Evolutionary conservation across 1,140 invertebrate species (phyloP), one percentile per base, ranked within the genome.

Genomic region (Zaprionus kolodkinae): DNA sequence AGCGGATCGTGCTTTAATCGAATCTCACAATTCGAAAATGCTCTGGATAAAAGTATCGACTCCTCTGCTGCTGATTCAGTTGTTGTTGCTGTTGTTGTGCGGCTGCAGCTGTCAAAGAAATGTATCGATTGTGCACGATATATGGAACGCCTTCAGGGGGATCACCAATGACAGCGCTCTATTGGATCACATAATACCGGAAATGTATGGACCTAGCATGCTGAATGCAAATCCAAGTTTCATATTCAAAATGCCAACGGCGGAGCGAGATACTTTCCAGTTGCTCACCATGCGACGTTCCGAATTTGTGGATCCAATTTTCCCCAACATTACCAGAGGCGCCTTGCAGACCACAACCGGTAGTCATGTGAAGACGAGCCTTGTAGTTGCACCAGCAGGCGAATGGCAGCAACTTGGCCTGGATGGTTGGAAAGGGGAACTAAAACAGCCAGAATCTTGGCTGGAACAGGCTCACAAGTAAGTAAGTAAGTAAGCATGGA

Each of bases 181-280:
- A 27, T 43, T 92, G 30, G 67, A 84, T 36, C 76, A 83, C 38
- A 72, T 91, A 27, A 90, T 92, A 78, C 78, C 76, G 65, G 72
- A 91, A 87, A 91, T 91, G 84, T 92, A 92, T 64, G 81, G 79
- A 17, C 25, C 76, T 9, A 82, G 60, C 36, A 78, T 88, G 76
- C 30, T 30, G 11, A 72, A 71, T n/a, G 56, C 73, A 25, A 90
- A 92, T 91, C 80, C 74, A 33, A 74, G 38, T 10, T 90, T 92
- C 65, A 55, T 84, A 6, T 92, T 92, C 59, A 74, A 80, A 76
- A 81, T 92, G 74, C 91, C 92, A 30, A 30, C 61, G 33, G 0
- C 35, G 30, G 45, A 64, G 12, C 38, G 54, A 1, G 52, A 67
- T 13, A 61, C 54, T 21, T 88, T 60, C 45, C 65, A 80, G 43